Evolutionary conservation across 1,140 invertebrate genomes (phyloP), one percentile per base, ranked within the genome.

Genomic region (Drosophila prosaltans): DNA sequence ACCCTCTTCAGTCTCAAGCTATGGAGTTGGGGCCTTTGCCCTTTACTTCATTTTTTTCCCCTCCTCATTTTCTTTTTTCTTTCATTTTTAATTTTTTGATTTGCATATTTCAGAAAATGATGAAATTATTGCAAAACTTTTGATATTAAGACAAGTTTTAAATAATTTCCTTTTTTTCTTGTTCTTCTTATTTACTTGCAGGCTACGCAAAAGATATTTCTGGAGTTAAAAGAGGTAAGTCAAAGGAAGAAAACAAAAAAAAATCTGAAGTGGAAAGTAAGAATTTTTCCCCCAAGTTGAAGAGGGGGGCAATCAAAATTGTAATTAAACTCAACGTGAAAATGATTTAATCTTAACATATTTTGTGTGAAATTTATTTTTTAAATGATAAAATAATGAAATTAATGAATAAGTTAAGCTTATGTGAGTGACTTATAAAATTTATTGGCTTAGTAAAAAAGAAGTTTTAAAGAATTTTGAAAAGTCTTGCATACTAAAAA

Each of bases 161-260:
- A 1, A 54, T 39, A 3, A 54, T 73, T 0, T 59, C 72, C 72
- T 70, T 48, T 10, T 60, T 30, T 30, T 0, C 16, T 16, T 69
- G 26, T 67, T 65, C n/a, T 51, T 51, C 5, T 61, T 26, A 36
- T 75, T 40, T 79, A 72, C 32, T 91, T 91, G 11, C 80, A 91
- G 91, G 91, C 72, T 91, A 91, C 91, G 91, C 90, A 91, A 91
- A 91, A 91, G 91, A 91, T 69, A 91, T 91, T 86, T 91, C 86
- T 64, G 84, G 90, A 91, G 90, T 91, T 91, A 91, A 91, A 81
- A 91, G 88, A 91, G 91, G 91, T 91, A 80, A 90, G 90, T 40
- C 16, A 7, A n/a, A 10, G 39, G 26, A 58, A 39, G 2, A 40
- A 45, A 2, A 4, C 1, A 10, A 60, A 54, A 9, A 54, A 24